phyloP scores from a whole-genome alignment of 1,140 invertebrate species.

The Pseudomyrmex cubaensis region DNA sequence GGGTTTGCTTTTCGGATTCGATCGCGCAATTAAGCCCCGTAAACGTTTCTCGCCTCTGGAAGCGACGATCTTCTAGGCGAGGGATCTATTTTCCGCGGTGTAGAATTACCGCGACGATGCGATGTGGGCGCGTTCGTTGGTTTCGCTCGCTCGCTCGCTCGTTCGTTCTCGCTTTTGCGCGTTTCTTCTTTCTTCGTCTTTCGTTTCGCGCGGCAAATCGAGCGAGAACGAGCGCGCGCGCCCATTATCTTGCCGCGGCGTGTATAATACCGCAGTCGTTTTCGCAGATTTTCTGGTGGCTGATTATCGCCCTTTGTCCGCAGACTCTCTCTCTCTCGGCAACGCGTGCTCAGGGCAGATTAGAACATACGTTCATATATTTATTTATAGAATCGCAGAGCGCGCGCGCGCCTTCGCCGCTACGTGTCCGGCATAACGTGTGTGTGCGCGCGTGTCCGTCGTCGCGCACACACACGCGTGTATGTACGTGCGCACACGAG shows the following conservation, averaged over 20 bases:
- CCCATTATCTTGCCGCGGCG: constrained; percentile 23
- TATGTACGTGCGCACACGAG: constrained; percentile 17
- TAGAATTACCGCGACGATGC: constrained; percentile 51
- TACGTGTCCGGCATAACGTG: constrained; percentile 23
- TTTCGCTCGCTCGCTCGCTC: no score
- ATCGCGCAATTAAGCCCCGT: constrained; percentile 47
- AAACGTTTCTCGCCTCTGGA: constrained; percentile 41
- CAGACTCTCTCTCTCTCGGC: neutral
- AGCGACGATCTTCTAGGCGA: constrained; percentile 14
- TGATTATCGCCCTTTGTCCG: constrained; percentile 73
- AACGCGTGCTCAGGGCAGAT: constrained; percentile 69
- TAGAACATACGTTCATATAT: constrained; percentile 69
- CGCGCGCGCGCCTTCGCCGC: constrained; percentile 6
- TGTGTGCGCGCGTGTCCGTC: neutral
- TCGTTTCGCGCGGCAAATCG: neutral
- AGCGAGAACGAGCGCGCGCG: neutral
- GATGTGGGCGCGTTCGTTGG: neutral
- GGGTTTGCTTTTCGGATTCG: constrained; percentile 7
- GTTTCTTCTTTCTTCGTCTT: neutral
- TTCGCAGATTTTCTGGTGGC: constrained; percentile 67
- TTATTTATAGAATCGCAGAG: constrained; percentile 78
- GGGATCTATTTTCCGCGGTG: constrained; percentile 66
- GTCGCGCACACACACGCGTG: neutral
- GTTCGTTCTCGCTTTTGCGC: neutral
- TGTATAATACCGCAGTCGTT: neutral